Evolutionary conservation across 2,113 vertebrate genomes (phyloP).

Genomic region (Octodon degus): DNA sequence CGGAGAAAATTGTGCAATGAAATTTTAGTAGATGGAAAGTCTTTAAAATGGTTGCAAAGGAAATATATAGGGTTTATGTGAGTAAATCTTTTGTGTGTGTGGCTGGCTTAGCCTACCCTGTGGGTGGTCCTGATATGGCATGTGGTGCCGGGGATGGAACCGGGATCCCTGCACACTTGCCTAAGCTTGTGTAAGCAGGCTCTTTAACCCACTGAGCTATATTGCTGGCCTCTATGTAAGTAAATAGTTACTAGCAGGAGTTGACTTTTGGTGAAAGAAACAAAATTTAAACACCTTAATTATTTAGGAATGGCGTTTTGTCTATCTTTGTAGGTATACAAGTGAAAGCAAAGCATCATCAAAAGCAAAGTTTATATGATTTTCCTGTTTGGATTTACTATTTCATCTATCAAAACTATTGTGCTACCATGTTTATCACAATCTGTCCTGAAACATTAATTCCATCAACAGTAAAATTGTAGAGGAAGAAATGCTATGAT

Average conservation of each 20-base stretch:
- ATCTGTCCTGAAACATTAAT: constrained; percentile 67
- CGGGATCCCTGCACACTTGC: too few relatives aligned
- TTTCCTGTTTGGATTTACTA: constrained; percentile 73
- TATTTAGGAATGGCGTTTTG: constrained; percentile 60
- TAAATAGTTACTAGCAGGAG: constrained; percentile 19
- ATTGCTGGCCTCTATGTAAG: neutral
- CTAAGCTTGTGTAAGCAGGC: too few relatives aligned
- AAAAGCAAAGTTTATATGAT: constrained; percentile 51
- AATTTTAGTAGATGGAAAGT: neutral
- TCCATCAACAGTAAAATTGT: constrained; percentile 68
- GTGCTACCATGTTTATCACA: constrained; percentile 30
- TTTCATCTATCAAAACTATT: constrained; percentile 73
- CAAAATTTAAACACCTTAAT: constrained; percentile 54
- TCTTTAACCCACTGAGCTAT: too few relatives aligned
- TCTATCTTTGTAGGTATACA: constrained; percentile 56
- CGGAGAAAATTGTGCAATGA: neutral
- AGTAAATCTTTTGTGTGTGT: neutral
- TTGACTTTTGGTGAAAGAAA: neutral
- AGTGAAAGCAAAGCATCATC: constrained; percentile 72
- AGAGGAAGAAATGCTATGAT: constrained; percentile 62
- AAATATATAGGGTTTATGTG: neutral
- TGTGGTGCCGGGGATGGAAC: too few relatives aligned
- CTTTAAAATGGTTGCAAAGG: constrained; percentile 24
- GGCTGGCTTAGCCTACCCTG: too few relatives aligned
- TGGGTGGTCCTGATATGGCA: too few relatives aligned